Base-by-base conservation (phyloP, 2,888 invertebrate species). In the Cryptocephalus primarius region DNA sequence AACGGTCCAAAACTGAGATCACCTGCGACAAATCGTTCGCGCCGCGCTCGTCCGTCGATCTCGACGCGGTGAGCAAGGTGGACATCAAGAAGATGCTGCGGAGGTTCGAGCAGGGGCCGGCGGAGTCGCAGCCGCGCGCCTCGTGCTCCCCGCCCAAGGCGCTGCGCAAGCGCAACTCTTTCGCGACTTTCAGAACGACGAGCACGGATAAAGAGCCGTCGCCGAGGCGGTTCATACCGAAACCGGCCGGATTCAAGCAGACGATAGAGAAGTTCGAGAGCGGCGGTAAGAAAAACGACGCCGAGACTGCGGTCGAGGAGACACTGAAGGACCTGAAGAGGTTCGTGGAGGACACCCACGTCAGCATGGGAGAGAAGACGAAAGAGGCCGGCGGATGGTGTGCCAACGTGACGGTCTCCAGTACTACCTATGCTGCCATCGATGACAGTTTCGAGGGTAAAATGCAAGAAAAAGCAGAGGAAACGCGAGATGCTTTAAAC, bases 1-100 rank as follows among this genome's bases (percentile, higher is more conserved):
- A 59, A 12, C 53, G 65, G 43, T 69, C 69, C 1, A 68, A 68
- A 56, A 68, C 70, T 1, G 69, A 70, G 46, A 60, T 67, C 34
- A 53, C 60, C 49, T 65, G 62, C 47, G 62, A 61, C 45, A 60
- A 58, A 50, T 39, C 43, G 1, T 43, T 33, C 10, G 36, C 47
- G 36, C 55, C 60, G 1, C 55, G 68, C 46, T 60, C 58, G 43
- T 68, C 69, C 4, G 64, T 69, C 8, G 70, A 71, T 58, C 57
- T 70, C 40, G 69, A 69, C 43, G 64, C 66, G 8, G 60, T 67
- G 4, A 64, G 61, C 43, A 69, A 68, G 46, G 69, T 70, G 4
- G 61, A 69, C 52, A 67, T 71, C 38, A 70, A 66, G 46, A 67
- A 67, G 46, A 67, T 70, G 42, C 55, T 69, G 32, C 55, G 61